phyloP scores from a whole-genome alignment of 2,888 invertebrate genomes.

The Cosmia pyralina region DNA sequence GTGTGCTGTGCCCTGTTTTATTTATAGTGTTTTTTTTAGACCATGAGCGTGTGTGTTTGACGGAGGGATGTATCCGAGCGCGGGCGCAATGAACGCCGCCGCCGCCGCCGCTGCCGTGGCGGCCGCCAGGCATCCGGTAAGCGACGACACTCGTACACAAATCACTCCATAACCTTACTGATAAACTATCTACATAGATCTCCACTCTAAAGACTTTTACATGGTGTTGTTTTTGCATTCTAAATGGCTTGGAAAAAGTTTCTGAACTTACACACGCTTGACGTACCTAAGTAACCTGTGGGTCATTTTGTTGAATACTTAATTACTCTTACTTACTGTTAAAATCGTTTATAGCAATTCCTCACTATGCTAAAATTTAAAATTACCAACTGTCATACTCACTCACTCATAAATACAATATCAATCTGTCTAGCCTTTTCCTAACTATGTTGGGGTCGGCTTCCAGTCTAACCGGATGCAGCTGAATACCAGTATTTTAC shows the following conservation, averaged over 20 bases:
- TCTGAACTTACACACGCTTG: slow-evolving; percentile 11
- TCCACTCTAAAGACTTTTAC: slow-evolving; percentile 17
- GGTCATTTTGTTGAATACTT: not conserved
- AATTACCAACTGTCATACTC: not conserved
- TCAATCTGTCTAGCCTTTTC: too few species aligned
- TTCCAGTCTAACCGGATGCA: too few species aligned
- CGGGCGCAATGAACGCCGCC: slow-evolving; percentile 95
- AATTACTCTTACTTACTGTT: not conserved
- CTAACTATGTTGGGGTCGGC: too few species aligned
- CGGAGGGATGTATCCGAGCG: slow-evolving; percentile 95
- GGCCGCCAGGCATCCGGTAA: slow-evolving; percentile 96
- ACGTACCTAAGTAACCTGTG: not conserved
- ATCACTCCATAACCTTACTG: slow-evolving; percentile 30
- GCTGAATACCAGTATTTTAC: too few species aligned
- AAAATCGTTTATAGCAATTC: not conserved
- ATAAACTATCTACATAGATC: slow-evolving; percentile 21
- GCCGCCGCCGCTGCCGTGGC: slow-evolving; percentile 95
- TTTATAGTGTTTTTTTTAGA: slow-evolving; percentile 79
- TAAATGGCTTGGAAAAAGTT: slow-evolving; percentile 16
- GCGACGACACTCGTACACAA: slow-evolving; percentile 72
- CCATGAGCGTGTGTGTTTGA: slow-evolving; percentile 88
- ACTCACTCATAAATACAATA: too few species aligned
- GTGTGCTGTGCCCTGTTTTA: slow-evolving; percentile 83
- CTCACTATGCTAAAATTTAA: not conserved
- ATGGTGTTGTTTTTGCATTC: slow-evolving; percentile 16